Percentiles rank a stretch among this genome's conserved stretches.
phyloP scores from a whole-genome alignment of 2,888 invertebrate species.

The Calliphora vomitoria region DNA sequence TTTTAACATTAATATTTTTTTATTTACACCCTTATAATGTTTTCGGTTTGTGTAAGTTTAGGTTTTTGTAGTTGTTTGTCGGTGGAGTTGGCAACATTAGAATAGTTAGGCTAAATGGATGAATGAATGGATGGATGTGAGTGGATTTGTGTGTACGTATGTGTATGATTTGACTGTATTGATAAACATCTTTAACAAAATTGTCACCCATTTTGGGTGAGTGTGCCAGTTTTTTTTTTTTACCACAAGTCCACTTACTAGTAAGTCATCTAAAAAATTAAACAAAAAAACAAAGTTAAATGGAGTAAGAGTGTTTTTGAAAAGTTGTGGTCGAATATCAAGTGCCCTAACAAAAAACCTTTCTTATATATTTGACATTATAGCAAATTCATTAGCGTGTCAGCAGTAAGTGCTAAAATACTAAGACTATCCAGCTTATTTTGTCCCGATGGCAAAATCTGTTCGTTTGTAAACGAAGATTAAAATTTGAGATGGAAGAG shows the following conservation, averaged over 20 bases:
- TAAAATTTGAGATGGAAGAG: too few relatives aligned
- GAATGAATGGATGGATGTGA: constrained; percentile 17
- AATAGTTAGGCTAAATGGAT: constrained; percentile 20
- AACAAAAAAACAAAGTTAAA: constrained; percentile 44
- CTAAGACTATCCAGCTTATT: too few relatives aligned
- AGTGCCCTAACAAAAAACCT: not conserved
- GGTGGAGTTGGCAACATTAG: constrained; percentile 30
- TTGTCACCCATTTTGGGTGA: constrained; percentile 73
- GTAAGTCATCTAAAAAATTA: constrained; percentile 65
- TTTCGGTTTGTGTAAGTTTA: constrained; percentile 36
- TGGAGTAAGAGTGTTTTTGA: not conserved
- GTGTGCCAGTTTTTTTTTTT: constrained; percentile 15
- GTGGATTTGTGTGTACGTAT: not conserved
- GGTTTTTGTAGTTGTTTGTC: constrained; percentile 13
- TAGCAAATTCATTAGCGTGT: too few relatives aligned
- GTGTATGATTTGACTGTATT: constrained; percentile 61
- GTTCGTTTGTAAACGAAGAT: too few relatives aligned
- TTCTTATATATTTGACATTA: too few relatives aligned
- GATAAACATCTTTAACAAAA: constrained; percentile 71
- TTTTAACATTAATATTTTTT: constrained; percentile 79
- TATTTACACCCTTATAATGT: constrained; percentile 81
- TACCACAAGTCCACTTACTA: constrained; percentile 13
- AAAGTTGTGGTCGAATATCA: not conserved
- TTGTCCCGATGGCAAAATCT: too few relatives aligned
- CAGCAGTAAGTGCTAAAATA: too few relatives aligned